Conservation (phyloP, 92 coral and sea anemone genomes). For the Zoanthus gigantus region DNA sequence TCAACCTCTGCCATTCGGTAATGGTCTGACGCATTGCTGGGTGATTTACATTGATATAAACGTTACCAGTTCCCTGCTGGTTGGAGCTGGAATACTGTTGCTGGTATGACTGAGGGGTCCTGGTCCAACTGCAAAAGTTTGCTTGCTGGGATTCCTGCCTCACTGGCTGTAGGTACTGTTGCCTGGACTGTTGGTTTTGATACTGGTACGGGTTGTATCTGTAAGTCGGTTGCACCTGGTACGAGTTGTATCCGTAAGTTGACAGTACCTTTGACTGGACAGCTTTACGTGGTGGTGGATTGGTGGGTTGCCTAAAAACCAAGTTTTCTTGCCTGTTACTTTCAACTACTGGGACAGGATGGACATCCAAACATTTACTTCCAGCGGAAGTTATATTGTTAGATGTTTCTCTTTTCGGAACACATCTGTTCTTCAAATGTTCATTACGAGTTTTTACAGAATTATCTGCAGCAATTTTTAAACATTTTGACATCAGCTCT, state of each 20-base stretch:
- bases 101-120: neutral
- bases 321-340: neutral
- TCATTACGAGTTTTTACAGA: neutral
- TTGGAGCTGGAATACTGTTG: neutral
- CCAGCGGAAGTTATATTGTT: neutral
- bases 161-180: neutral
- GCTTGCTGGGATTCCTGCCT: slow-evolving; percentile 9
- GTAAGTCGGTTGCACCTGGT: neutral
- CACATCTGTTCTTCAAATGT: neutral
- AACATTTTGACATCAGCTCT: neutral
- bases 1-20: slow-evolving; percentile 32
- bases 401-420: neutral
- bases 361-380: neutral
- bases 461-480: neutral
- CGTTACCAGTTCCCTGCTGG: neutral
- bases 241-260: slow-evolving; percentile 12
- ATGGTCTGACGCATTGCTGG: slow-evolving; percentile 46
- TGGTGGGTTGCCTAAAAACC: slow-evolving; percentile 12
- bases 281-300: slow-evolving; percentile 8
- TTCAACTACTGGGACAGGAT: slow-evolving; percentile 22
- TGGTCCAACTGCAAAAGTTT: neutral
- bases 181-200: neutral
- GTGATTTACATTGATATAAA: slow-evolving; percentile 39
- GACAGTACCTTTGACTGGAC: neutral
- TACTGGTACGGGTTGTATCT: slow-evolving; percentile 27